Base-by-base conservation (phyloP, 2,113 vertebrate species). In the Notechis scutatus region DNA sequence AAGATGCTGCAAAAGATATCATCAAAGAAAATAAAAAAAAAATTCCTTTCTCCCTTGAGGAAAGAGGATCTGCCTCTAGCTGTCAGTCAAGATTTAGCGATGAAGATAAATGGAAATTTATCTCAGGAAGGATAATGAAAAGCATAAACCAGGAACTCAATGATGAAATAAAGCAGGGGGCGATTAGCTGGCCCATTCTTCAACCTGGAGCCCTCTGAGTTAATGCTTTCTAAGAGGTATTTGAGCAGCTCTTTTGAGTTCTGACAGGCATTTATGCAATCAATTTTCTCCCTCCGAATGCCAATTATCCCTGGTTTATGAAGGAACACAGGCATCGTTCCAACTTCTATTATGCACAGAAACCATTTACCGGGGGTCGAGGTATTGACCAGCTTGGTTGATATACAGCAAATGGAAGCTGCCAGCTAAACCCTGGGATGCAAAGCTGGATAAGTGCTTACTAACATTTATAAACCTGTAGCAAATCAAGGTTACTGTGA, bases 271-370 rank as follows among this genome's bases (percentile, higher is more conserved):
- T 88, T 91, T 57, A 88, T 57, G 45, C 56, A 88, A 93, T 91
- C 92, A 93, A 88, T 81, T 21, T 39, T 47, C 26, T 39, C 54
- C 59, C 85, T 42, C 39, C n/a, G 92, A 91, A 88, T 91, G 85
- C 88, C 92, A 86, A 88, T 93, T 91, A 88, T 55, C 29, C 14
- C 55, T 69, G 29, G 59, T 91, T 64, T 74, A 91, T 93, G 92
- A 93, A 59, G 23, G n/a, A 93, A 93, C 24, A 52, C 15, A 81
- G 50, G 89, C 90, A 47, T 20, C 34, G 69, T 42, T 91, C 61
- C 86, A 57, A 45, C 81, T 74, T 54, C 85, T 93, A 74, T 47
- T 91, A 91, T 1, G 50, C 34, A 26, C 24, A 93, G 61, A 69
- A 93, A 11, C 59, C 85, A 74, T 93, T 88, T 88, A 57, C 50